A percentile compares a stretch with the other conserved stretches of the same genome.
Conservation (phyloP, 2,888 invertebrate species). For the Torymus auratus region DNA sequence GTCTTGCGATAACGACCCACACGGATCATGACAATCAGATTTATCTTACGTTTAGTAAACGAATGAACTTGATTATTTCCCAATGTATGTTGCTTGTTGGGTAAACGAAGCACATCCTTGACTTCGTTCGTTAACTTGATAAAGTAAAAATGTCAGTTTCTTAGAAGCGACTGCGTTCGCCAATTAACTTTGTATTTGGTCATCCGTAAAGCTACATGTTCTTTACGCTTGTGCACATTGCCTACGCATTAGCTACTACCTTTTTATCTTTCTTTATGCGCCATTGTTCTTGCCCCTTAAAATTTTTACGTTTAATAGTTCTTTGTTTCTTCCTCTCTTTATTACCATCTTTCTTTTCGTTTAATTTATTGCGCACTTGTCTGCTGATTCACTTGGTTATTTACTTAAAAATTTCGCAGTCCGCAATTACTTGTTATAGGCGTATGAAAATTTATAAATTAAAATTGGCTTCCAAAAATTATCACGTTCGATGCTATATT, state of each 20-base stretch:
- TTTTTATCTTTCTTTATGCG: constrained; percentile 48
- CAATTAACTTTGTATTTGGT: constrained; percentile 29
- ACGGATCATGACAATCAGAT: too few species aligned
- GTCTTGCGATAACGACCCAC: too few species aligned
- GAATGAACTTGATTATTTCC: too few species aligned
- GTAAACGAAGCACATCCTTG: background rate
- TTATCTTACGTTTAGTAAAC: too few species aligned
- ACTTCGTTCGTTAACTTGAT: background rate
- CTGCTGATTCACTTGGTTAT: background rate
- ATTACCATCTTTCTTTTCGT: constrained; percentile 3
- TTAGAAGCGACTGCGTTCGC: constrained; percentile 2
- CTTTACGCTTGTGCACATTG: constrained; percentile 43
- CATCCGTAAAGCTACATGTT: constrained; percentile 11
- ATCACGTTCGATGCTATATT: background rate
- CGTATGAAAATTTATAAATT: too few species aligned
- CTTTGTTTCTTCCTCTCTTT: constrained; percentile 18
- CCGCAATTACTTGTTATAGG: too few species aligned
- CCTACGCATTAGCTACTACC: constrained; percentile 39
- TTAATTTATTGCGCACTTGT: constrained; percentile 23
- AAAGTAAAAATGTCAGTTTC: background rate
- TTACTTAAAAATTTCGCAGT: background rate
- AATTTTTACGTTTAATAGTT: constrained; percentile 22
- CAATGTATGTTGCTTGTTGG: too few species aligned
- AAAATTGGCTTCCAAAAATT: too few species aligned
- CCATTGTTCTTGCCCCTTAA: constrained; percentile 19